Base-by-base conservation (phyloP, 1,140 invertebrate species). In the Andrena cerasifolii region DNA sequence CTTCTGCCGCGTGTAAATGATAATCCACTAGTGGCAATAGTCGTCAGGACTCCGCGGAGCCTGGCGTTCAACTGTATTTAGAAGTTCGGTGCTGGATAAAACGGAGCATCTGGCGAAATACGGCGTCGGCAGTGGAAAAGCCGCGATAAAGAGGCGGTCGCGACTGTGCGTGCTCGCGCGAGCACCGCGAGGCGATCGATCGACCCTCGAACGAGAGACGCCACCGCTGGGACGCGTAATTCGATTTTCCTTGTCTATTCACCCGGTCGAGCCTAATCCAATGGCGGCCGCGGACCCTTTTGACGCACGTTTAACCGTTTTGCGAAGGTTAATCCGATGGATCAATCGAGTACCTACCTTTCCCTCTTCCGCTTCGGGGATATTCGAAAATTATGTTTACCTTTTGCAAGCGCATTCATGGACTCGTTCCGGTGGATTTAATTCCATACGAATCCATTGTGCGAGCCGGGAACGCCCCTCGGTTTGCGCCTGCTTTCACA, bases 211-310 rank as follows among this genome's bases (percentile, higher is more conserved):
- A 10, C 36, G 4, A 40, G 36, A 40, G 7, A 63, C 7, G 7
- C 24, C 7, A 12, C 1, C n/a, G 3, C 0, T 10, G n/a, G 24
- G 4, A 70, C 18, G 28, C 8, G 49, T 65, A 74, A 54, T 74
- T 74, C 36, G 59, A 43, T 71, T 65, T 74, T 54, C 36, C 21
- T 54, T 65, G 61, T 74, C 26, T 49, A 18, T 18, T 62, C 70
- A 43, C 31, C 7, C 33, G 18, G 18, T 65, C 12, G 33, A 8
- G 24, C 7, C 58, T 53, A 36, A 73, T 73, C 28, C 21, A 73
- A 4, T 40, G 28, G 16, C 31, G n/a, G 24, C 33, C 1, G 26
- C 3, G 43, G 59, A 54, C 51, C 24, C 59, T 54, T 74, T 45
- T 54, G 59, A 74, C 18, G 18, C 2, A 24, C 49, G 71, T 66